These are phyloP conservation scores for Mormyrus proboscirostris DNA, from an alignment of 2,797 vertebrate genomes.

Conservation along the genomic window DNA sequence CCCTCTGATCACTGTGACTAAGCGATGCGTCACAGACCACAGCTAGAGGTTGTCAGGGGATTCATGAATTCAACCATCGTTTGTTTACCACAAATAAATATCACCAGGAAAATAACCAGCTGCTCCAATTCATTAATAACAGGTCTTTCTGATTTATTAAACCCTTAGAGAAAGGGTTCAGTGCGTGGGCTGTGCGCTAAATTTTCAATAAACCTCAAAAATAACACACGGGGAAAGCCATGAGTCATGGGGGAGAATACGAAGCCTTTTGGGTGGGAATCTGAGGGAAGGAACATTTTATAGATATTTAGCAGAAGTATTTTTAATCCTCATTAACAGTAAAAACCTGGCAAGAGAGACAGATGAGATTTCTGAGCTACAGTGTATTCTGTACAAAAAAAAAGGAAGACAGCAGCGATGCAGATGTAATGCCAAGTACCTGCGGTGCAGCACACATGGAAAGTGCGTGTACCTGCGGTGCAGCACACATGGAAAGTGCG, in stretches of 20 bases:
- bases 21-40: neutral
- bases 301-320: neutral
- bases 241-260: neutral
- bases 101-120: conserved; percentile 36
- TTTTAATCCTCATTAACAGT: neutral
- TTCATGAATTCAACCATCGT: conserved; percentile 36
- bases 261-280: neutral
- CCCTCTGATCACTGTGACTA: neutral
- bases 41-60: conserved; percentile 24
- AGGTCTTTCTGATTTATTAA: conserved; percentile 26
- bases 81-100: conserved; percentile 33
- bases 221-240: neutral
- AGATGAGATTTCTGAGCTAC: neutral
- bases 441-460: neutral
- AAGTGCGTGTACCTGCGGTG: neutral
- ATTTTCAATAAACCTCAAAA: conserved; percentile 26
- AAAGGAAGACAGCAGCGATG: neutral
- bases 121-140: conserved; percentile 25
- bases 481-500: neutral
- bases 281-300: neutral
- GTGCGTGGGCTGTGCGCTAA: conserved; percentile 16
- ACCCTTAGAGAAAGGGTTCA: neutral
- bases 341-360: neutral
- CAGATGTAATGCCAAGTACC: neutral
- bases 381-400: neutral